Evolutionary conservation across 2,797 vertebrate species (phyloP), one percentile per base, ranked within the genome.

Genomic region (Epinephelus malabaricus): DNA sequence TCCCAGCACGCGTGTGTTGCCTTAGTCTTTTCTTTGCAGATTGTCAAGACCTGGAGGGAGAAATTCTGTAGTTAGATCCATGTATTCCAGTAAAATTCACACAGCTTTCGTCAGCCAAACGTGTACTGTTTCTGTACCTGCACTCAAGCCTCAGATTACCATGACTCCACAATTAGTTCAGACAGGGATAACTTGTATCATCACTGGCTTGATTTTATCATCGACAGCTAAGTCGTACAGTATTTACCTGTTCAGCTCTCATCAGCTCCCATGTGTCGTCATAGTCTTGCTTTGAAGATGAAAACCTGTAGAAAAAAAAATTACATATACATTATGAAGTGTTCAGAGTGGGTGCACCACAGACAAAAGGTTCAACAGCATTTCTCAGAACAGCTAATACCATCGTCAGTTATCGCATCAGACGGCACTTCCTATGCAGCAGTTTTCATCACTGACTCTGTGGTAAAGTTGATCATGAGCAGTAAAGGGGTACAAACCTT

Each of bases 181-280:
- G 95, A 96, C 94, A 96, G 94, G 94, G 94, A 95, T 96, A 96
- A 96, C 94, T 34, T 94, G 6, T 91, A 34, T 95, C 95, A 94
- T 95, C 93, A 94, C 43, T 19, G 89, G 89, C 94, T 85, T 73
- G 40, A 81, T 38, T 54, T 47, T 7, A n/a, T 0, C 6, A 8
- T 17, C 15, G 14, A 50, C 2, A 11, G 3, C n/a, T 15, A 2
- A 43, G 7, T 23, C 6, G 23, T 9, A 0, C 11, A 34, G 4
- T 1, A 77, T 53, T 81, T 86, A 90, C 91, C 81, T 58, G n/a
- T n/a, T 50, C 1, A 1, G 8, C 2, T 49, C 0, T 13, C 21
- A 40, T 34, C 47, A 5, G 46, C 11, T 4, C 4, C 19, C 4
- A 5, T 0, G 1, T 1, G 6, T n/a, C n/a, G 0, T 10, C 6